A percentile compares a stretch with the other conserved stretches of the same genome.
Conservation (phyloP, 2,888 invertebrate genomes). For the Scaptomyza polygonia region DNA sequence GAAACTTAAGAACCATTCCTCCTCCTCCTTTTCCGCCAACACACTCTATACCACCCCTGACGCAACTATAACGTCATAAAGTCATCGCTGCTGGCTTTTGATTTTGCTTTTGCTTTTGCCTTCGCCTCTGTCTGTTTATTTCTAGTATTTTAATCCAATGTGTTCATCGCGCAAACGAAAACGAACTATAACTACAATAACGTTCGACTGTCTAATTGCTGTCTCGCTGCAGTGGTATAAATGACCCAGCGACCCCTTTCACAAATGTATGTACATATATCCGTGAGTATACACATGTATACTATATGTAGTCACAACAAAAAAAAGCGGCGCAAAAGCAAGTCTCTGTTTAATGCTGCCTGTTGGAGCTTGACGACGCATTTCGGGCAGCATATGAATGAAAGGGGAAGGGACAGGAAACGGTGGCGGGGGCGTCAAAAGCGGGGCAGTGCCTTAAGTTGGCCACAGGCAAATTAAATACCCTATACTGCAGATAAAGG, state of each 20-base stretch:
- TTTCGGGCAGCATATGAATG: constrained; percentile 30
- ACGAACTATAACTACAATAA: constrained; percentile 70
- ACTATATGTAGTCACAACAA: not conserved
- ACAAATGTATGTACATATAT: constrained; percentile 6
- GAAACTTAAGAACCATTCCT: constrained; percentile 6
- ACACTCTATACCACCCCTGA: not conserved
- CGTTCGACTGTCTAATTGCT: constrained; percentile 30
- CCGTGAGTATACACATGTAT: not conserved
- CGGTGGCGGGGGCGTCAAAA: constrained; percentile 15
- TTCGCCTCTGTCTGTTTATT: not conserved
- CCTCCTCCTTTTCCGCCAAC: not conserved
- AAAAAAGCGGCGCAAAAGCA: not conserved
- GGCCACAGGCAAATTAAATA: constrained; percentile 52
- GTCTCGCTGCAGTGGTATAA: constrained; percentile 5
- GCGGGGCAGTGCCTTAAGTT: constrained; percentile 48
- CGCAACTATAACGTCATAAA: constrained; percentile 31
- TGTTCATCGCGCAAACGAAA: constrained; percentile 52
- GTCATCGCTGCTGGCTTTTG: constrained; percentile 16
- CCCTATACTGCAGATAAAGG: not conserved
- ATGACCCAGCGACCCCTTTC: constrained; percentile 51
- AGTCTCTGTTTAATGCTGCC: constrained; percentile 53
- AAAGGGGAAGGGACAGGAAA: constrained; percentile 10
- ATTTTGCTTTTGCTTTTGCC: not conserved
- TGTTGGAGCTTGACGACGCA: constrained; percentile 74
- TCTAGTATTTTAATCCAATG: constrained; percentile 37